Evolutionary conservation across 2,113 vertebrate genomes (phyloP).

Genomic region (Caracal caracal): DNA sequence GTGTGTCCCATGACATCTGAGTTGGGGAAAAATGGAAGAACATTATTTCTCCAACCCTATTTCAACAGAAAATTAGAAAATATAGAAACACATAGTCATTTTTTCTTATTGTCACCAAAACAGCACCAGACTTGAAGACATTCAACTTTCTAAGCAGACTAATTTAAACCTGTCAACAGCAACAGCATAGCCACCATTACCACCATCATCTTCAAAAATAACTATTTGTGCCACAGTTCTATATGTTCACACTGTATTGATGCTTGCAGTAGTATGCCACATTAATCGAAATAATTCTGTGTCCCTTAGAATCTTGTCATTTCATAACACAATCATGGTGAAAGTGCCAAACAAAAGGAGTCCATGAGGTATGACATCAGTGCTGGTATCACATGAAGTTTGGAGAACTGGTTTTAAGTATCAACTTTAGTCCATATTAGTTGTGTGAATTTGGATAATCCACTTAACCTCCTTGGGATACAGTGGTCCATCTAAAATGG

Average conservation of each 20-base stretch:
- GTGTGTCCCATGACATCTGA: neutral
- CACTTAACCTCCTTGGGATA: neutral
- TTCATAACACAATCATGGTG: neutral
- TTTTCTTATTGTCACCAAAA: neutral
- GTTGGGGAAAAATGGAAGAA: neutral
- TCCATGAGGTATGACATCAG: rapidly evolving
- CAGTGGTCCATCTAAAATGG: neutral
- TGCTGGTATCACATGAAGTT: neutral
- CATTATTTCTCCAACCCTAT: neutral
- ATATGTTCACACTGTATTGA: neutral
- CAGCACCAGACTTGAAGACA: neutral
- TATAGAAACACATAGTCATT: neutral
- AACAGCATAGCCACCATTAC: neutral
- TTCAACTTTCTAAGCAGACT: neutral
- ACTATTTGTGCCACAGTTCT: neutral
- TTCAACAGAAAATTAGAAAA: constrained; percentile 1
- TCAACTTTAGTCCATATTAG: neutral
- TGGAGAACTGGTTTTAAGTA: neutral
- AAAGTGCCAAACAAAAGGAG: neutral
- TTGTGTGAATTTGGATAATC: neutral
- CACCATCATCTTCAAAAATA: neutral
- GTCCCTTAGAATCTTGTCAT: neutral
- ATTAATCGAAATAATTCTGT: neutral
- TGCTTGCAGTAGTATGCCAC: neutral
- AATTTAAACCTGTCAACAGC: neutral